These are phyloP conservation scores for Amphiprion clarkii DNA, from an alignment of 2,797 vertebrate genomes.

Conservation along the genomic window DNA sequence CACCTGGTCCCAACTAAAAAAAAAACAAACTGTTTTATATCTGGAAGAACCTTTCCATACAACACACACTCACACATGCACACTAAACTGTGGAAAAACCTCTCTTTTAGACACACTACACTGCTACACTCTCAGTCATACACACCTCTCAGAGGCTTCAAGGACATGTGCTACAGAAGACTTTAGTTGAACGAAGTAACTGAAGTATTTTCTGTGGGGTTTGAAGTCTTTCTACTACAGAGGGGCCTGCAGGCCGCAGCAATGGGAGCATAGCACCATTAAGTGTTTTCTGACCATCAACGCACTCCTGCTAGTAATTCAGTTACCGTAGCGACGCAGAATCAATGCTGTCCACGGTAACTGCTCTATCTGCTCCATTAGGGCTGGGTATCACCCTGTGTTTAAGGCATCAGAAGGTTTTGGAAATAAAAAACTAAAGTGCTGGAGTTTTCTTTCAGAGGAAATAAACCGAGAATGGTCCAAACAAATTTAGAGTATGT, in stretches of 20 bases:
- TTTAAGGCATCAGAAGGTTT: conserved; percentile 77
- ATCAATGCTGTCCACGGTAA: background rate
- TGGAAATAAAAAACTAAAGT: conserved; percentile 66
- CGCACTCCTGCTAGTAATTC: conserved; percentile 29
- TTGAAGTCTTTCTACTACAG: conserved; percentile 84
- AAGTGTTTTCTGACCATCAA: conserved; percentile 48
- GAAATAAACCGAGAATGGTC: background rate
- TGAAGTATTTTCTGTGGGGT: conserved; percentile 88
- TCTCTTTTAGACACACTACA: conserved; percentile 77
- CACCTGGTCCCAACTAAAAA: conserved; percentile 90
- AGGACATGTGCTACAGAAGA: conserved; percentile 95
- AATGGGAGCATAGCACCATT: conserved; percentile 79
- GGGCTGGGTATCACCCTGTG: conserved; percentile 67
- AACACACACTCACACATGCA: conserved; percentile 15
- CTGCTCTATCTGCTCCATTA: conserved; percentile 43
- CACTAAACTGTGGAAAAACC: conserved; percentile 32
- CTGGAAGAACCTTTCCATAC: conserved; percentile 88
- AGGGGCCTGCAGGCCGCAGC: conserved; percentile 88
- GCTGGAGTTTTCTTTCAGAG: conserved; percentile 44
- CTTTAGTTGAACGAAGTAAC: conserved; percentile 89
- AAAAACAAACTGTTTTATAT: conserved; percentile 81
- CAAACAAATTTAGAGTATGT: background rate
- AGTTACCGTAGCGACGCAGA: conserved; percentile 23
- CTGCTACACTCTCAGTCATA: conserved; percentile 56
- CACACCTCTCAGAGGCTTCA: conserved; percentile 92